phyloP scores from a whole-genome alignment of 2,888 invertebrate genomes.

The Ommatoiulus sabulosus region DNA sequence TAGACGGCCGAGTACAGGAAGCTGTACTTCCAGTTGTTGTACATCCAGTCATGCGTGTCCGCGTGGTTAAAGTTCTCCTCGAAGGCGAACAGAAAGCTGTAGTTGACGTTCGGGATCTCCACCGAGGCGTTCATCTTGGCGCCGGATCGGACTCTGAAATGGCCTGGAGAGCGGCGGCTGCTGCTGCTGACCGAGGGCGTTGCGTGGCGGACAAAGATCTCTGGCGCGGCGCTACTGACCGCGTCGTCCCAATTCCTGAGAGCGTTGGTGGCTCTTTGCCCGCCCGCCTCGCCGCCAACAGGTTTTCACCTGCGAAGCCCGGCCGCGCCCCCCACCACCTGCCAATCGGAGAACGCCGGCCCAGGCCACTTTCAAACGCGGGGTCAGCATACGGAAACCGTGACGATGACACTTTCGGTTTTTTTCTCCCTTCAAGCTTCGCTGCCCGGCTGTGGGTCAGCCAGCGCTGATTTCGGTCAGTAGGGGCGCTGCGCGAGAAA shows the following conservation, averaged over 20 bases:
- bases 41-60: slow-evolving; percentile 93
- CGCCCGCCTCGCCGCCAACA: neutral
- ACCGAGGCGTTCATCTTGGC: slow-evolving; percentile 52
- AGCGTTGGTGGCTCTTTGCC: neutral
- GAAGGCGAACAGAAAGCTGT: slow-evolving; percentile 94
- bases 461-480: neutral
- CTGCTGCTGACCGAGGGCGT: neutral
- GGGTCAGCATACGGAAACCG: neutral
- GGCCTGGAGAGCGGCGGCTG: neutral
- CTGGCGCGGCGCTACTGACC: neutral
- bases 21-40: slow-evolving; percentile 89
- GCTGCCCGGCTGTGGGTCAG: neutral
- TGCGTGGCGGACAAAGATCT: neutral
- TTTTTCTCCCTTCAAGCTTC: neutral
- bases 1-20: slow-evolving; percentile 66
- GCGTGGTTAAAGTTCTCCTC: slow-evolving; percentile 94
- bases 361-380: neutral
- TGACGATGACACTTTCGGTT: neutral
- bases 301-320: slow-evolving; percentile 4
- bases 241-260: neutral
- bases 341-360: neutral
- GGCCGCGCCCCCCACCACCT: neutral
- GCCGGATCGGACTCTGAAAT: neutral
- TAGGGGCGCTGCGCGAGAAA: slow-evolving; percentile 21
- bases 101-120: slow-evolving; percentile 77